Conservation (phyloP, 1,140 invertebrate genomes). For the Apis florea region DNA sequence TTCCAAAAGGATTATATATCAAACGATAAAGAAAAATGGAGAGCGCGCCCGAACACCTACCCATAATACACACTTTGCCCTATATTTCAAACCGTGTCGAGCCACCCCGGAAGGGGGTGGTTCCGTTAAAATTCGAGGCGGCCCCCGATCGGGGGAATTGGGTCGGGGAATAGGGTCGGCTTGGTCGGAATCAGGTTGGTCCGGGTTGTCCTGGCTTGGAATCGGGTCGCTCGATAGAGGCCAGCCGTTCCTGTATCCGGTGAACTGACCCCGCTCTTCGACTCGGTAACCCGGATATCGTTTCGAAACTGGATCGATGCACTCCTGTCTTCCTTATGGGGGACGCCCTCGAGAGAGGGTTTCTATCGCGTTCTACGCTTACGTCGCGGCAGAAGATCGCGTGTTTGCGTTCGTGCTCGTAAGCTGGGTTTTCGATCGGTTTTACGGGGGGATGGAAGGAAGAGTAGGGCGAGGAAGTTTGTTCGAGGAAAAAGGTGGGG, state of each 20-base stretch:
- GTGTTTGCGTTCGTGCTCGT: too few species aligned
- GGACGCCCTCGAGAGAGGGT: neutral
- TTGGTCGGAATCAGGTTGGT: slow-evolving; percentile 67
- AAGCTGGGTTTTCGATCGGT: too few species aligned
- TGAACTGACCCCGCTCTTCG: slow-evolving; percentile 69
- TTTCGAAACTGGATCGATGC: slow-evolving; percentile 73
- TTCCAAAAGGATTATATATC: too few species aligned
- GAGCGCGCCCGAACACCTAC: too few species aligned
- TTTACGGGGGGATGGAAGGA: too few species aligned
- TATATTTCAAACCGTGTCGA: too few species aligned
- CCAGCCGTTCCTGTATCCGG: slow-evolving; percentile 59
- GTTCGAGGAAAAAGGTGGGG: too few species aligned
- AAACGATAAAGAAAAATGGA: too few species aligned
- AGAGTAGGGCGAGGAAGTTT: too few species aligned
- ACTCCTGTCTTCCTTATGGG: slow-evolving; percentile 39
- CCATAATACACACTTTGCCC: too few species aligned
- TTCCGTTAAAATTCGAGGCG: slow-evolving; percentile 34
- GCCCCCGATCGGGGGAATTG: slow-evolving; percentile 52
- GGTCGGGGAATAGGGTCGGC: slow-evolving; percentile 59
- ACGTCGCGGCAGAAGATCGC: too few species aligned
- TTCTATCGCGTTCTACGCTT: too few species aligned
- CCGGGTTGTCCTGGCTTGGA: slow-evolving; percentile 70
- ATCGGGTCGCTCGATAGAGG: slow-evolving; percentile 79
- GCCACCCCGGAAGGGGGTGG: neutral
- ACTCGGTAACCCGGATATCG: slow-evolving; percentile 74